Percentiles rank a stretch among this genome's conserved stretches.
Conservation (phyloP, 2,888 invertebrate genomes). For the Tetramorium bicarinatum region DNA sequence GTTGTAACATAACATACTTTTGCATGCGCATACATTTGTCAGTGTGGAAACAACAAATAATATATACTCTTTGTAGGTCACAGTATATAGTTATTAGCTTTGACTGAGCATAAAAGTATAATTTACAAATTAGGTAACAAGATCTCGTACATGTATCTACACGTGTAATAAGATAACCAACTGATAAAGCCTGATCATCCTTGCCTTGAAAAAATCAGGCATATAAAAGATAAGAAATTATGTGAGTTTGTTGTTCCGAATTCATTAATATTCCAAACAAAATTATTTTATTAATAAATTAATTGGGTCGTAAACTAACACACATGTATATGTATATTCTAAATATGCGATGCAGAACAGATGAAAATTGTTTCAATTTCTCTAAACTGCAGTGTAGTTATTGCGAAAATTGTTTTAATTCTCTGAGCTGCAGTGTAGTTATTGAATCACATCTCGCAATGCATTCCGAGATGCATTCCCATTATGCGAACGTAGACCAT, state of each 20-base stretch:
- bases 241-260: neutral
- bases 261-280: neutral
- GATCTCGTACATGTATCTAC: neutral
- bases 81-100: neutral
- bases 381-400: neutral
- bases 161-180: neutral
- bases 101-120: conserved; percentile 19
- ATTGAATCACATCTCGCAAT: neutral
- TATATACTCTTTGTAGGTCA: conserved; percentile 5
- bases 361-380: neutral
- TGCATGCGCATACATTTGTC: conserved; percentile 1
- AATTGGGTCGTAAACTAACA: neutral
- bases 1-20: neutral
- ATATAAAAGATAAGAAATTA: conserved; percentile 1
- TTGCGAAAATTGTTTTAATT: neutral
- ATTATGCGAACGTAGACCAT: neutral
- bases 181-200: neutral
- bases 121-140: conserved; percentile 21
- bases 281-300: neutral
- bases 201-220: neutral
- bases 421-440: neutral
- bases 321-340: neutral
- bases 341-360: neutral
- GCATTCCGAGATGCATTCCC: neutral
- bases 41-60: conserved; percentile 29